phyloP scores from a whole-genome alignment of 2,113 vertebrate species.

The Myocastor coypus region DNA sequence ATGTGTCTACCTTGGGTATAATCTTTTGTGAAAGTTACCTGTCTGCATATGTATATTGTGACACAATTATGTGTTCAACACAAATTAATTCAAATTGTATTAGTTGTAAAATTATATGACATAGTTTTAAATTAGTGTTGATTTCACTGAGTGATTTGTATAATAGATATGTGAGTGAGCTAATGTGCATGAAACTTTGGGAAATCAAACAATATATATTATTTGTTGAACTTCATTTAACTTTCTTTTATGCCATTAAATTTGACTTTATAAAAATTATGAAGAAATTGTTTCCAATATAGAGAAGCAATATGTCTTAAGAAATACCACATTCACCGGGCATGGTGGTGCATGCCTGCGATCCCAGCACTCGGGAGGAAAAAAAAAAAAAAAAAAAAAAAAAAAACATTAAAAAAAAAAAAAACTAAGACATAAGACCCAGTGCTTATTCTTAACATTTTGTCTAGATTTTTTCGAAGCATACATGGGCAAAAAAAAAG shows the following conservation, averaged over 20 bases:
- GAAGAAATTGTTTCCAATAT: constrained; percentile 35
- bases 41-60: background rate
- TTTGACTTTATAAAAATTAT: constrained; percentile 35
- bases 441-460: constrained; percentile 48
- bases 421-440: background rate
- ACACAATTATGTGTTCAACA: constrained; percentile 38
- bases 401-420: no score
- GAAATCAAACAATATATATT: constrained; percentile 35
- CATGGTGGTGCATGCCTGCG: no score
- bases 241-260: background rate
- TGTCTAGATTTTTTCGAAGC: constrained; percentile 9
- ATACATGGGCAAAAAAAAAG: background rate
- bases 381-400: no score
- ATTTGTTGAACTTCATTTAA: constrained; percentile 51
- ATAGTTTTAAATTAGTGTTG: constrained; percentile 45
- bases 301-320: constrained; percentile 35
- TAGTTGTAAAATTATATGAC: constrained; percentile 45
- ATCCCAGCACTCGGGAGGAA: no score
- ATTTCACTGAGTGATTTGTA: constrained; percentile 38
- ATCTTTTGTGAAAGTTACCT: constrained; percentile 57
- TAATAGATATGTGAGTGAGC: background rate
- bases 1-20: background rate
- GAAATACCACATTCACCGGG: constrained; percentile 52
- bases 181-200: constrained; percentile 32
- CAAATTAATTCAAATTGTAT: constrained; percentile 39